These are phyloP conservation scores for Schmidtea mediterranea DNA, from an alignment of 1,140 invertebrate species.

Conservation along the genomic window DNA sequence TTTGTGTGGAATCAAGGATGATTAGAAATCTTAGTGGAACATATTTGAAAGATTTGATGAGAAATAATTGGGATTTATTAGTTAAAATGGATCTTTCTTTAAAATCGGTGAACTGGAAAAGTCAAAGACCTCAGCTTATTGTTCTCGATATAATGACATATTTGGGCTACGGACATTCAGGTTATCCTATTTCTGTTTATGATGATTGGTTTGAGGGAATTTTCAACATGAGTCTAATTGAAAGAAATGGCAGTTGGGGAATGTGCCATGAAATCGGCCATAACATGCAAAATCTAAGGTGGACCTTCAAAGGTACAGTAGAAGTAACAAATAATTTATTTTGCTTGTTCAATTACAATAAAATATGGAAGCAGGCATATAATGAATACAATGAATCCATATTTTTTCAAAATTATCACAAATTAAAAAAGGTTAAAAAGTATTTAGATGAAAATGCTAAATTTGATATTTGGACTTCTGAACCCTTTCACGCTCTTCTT, in stretches of 20 bases:
- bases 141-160: not conserved
- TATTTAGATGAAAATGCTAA: too few relatives aligned
- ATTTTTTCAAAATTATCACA: too few relatives aligned
- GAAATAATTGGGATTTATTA: not conserved
- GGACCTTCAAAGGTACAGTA: not conserved
- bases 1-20: not conserved
- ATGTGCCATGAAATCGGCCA: conserved; percentile 2
- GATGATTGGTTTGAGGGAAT: not conserved
- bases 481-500: too few relatives aligned
- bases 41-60: not conserved
- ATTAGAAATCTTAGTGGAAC: not conserved
- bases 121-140: not conserved
- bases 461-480: too few relatives aligned
- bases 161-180: not conserved
- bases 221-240: too few relatives aligned
- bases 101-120: not conserved
- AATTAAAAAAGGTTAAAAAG: too few relatives aligned
- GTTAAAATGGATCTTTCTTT: not conserved
- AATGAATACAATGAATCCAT: too few relatives aligned
- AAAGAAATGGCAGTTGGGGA: not conserved
- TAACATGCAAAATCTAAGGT: not conserved
- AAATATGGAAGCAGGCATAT: not conserved
- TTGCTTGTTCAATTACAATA: not conserved
- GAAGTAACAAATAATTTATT: conserved; percentile 1
- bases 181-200: conserved; percentile 1